Percentiles rank a stretch among this genome's conserved stretches.
phyloP scores from a whole-genome alignment of 2,888 invertebrate species.

The Margaritifera margaritifera region DNA sequence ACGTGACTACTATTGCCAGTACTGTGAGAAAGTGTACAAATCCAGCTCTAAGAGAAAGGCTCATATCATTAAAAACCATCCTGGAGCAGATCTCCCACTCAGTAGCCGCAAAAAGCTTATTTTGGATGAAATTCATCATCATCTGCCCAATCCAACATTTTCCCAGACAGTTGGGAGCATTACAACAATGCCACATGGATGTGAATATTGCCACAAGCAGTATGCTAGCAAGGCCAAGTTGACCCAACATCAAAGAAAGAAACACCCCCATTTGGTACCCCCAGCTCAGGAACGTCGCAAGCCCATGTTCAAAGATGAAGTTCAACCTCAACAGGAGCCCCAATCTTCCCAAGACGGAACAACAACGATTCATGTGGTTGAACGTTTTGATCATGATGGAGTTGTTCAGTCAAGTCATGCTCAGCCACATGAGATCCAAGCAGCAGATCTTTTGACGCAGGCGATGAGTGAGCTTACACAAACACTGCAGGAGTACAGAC shows the following conservation, averaged over 20 bases:
- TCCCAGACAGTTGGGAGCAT: conserved; percentile 83
- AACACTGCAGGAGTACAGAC: conserved; percentile 56
- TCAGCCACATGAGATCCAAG: conserved; percentile 35
- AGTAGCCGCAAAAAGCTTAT: conserved; percentile 58
- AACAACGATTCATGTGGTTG: conserved; percentile 25
- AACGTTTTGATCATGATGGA: conserved; percentile 22
- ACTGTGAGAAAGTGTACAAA: conserved; percentile 86
- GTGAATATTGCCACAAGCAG: conserved; percentile 89
- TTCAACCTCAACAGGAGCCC: conserved; percentile 13
- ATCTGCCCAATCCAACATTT: conserved; percentile 78
- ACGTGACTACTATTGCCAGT: conserved; percentile 87
- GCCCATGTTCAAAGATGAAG: conserved; percentile 15
- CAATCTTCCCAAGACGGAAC: conserved; percentile 10
- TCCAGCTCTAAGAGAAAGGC: conserved; percentile 88
- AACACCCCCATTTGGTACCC: conserved; percentile 67
- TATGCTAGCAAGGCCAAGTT: conserved; percentile 84
- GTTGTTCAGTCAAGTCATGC: conserved; percentile 12
- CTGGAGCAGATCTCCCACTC: conserved; percentile 81
- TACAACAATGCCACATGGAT: conserved; percentile 81
- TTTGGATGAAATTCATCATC: conserved; percentile 70
- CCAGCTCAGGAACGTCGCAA: conserved; percentile 31
- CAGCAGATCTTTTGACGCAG: conserved; percentile 73
- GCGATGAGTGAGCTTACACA: conserved; percentile 74
- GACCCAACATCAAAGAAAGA: conserved; percentile 75
- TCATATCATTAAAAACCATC: conserved; percentile 88